Base-by-base conservation (phyloP, 2,888 invertebrate species). In the Lasioglossum lativentre region DNA sequence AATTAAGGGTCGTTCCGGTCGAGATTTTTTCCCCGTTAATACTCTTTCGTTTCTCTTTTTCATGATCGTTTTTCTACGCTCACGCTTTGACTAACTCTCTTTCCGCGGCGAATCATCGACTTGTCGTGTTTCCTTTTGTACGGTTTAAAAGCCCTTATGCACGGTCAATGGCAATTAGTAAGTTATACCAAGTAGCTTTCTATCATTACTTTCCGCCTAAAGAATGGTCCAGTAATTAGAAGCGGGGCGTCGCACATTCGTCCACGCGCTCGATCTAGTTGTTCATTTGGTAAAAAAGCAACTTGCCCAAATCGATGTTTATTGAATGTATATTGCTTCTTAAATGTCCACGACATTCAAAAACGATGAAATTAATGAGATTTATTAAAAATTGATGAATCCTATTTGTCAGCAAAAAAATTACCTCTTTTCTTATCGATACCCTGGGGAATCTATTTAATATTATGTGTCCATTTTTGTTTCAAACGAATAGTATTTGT, bases 1-100 rank as follows among this genome's bases (percentile, higher is more conserved):
- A 93, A 93, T 93, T 92, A 91, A 92, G 92, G 92, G 90, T 92
- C 91, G 91, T 92, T 92, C 89, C 90, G 90, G 88, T 90, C 87
- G 85, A 87, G 59, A 78, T 88, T 90, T 90, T 85, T 82, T 78
- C 45, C 19, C 38, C 68, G 42, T 80, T 74, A 78, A 78, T 83
- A 82, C 83, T 83, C 76, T 78, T 78, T 72, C 68, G 38, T 71
- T 52, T 72, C 74, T 68, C 45, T 30, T 52, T 27, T 66, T 30
- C 23, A 23, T 34, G 34, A n/a, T 19, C 42, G 63, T 45, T 38
- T 40, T 19, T 75, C 6, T 59, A 23, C 42, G n/a, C 14, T 52
- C 73, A 38, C 59, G 23, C 19, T 63, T 73, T 16, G 40, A 73
- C 30, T 68, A 52, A 77, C 59, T 77, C 27, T 52, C 30, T 19